A percentile compares a stretch with the other conserved stretches of the same genome.
Conservation (phyloP, 2,888 invertebrate species). For the Lydus trimaculatus region DNA sequence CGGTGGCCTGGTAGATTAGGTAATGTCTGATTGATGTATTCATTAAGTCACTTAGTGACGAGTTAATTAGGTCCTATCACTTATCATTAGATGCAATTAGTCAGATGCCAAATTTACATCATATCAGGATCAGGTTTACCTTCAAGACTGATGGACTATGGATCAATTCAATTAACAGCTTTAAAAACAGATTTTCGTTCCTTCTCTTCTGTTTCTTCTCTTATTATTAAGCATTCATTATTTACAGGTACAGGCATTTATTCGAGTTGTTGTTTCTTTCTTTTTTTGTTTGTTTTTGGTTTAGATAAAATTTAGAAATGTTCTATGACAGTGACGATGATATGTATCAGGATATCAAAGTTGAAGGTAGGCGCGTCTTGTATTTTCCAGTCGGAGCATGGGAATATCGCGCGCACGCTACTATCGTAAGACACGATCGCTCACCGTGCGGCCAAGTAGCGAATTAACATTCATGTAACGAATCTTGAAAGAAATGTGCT, state of each 20-base stretch:
- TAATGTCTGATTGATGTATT: slow-evolving; percentile 55
- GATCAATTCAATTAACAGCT: slow-evolving; percentile 45
- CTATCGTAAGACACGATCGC: slow-evolving; percentile 53
- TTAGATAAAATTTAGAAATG: slow-evolving; percentile 31
- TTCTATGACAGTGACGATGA: slow-evolving; percentile 46
- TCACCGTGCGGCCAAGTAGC: slow-evolving; percentile 50
- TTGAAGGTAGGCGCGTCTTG: slow-evolving; percentile 49
- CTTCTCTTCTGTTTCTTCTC: no score
- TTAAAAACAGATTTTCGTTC: slow-evolving; percentile 5
- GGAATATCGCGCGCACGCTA: slow-evolving; percentile 51
- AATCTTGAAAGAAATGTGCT: slow-evolving; percentile 38
- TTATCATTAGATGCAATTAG: slow-evolving; percentile 54
- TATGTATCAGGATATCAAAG: slow-evolving; percentile 50
- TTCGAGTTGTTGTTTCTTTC: no score
- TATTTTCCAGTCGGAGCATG: slow-evolving; percentile 44
- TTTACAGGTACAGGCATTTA: no score
- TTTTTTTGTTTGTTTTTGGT: no score
- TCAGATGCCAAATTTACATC: slow-evolving; percentile 50
- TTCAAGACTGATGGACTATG: slow-evolving; percentile 41
- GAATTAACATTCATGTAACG: slow-evolving; percentile 56
- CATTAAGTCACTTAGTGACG: slow-evolving; percentile 53
- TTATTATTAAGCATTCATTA: no score
- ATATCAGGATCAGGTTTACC: slow-evolving; percentile 32
- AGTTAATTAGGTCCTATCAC: slow-evolving; percentile 53
- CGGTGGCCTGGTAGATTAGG: slow-evolving; percentile 42